phyloP scores from a whole-genome alignment of 2,797 vertebrate species.

The Gymnocypris eckloni region DNA sequence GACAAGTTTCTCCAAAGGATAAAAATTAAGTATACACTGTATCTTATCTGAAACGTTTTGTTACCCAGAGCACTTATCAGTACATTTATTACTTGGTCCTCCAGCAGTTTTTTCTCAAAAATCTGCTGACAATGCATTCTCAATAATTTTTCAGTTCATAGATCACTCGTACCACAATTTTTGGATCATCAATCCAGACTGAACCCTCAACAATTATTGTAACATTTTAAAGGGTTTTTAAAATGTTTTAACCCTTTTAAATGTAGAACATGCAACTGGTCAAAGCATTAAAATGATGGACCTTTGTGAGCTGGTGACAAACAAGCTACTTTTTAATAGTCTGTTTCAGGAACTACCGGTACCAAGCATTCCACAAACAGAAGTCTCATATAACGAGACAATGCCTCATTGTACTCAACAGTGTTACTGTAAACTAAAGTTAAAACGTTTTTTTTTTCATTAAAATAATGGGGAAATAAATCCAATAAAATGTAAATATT shows the following conservation, averaged over 20 bases:
- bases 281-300: not conserved
- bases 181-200: not conserved
- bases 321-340: not conserved
- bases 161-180: not conserved
- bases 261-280: not conserved
- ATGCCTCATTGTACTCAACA: not conserved
- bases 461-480: not conserved
- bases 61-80: not conserved
- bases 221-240: not conserved
- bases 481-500: not conserved
- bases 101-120: not conserved
- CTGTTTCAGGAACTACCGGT: slow-evolving; percentile 8
- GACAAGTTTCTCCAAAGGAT: not conserved
- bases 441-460: not conserved
- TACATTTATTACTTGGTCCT: slow-evolving; percentile 3
- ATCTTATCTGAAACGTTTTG: not conserved
- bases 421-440: not conserved
- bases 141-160: not conserved
- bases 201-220: not conserved
- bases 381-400: slow-evolving; percentile 3
- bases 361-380: slow-evolving; percentile 7
- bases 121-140: not conserved
- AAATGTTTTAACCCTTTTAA: not conserved
- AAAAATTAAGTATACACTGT: not conserved
- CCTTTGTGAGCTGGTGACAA: not conserved